Base-by-base conservation (phyloP, 2,888 invertebrate species). In the Nomada flava region DNA sequence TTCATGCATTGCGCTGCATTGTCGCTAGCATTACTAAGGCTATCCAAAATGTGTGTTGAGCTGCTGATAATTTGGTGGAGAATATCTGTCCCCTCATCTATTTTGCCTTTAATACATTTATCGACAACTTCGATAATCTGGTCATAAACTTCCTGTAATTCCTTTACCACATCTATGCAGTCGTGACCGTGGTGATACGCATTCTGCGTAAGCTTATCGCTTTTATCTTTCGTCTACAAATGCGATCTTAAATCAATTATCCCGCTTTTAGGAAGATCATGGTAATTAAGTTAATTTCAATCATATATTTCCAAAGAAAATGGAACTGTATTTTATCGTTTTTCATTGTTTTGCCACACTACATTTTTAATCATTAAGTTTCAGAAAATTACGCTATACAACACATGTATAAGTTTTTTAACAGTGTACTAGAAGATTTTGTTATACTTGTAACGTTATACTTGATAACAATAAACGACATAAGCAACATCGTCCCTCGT, bases 91-190 rank as follows among this genome's bases (percentile, higher is more conserved):
- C 20, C 55, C 9, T 23, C 5, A 2, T 76, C 9, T 0, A 70
- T 0, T 10, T 36, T 57, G 2, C 3, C 18, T 15, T 18, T 2
- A 7, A 50, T 20, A 15, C 76, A 76, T 11, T 10, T 23, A 0
- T 44, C 47, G 7, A 63, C n/a, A 1, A 10, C 15, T 2, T 10
- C 3, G 2, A 86, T 9, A 15, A 84, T 62, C 0, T 23, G 15
- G 2, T 62, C 0, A 0, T 20, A 74, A 9, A 73, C 53, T 4
- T 50, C 3, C 2, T 77, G 75, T 7, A 90, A 36, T 23, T 80
- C 53, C 0, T 74, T 36, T 0, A 64, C 44, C 62, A 88, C 76
- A 0, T 20, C 9, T 1, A 69, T 80, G 64, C 90, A 90, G 52
- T 86, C 82, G 9, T 65, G 47, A 0, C 85, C 53, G 44, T 87